Conservation (phyloP, 1,140 invertebrate genomes). For the Achatina immaculata region DNA sequence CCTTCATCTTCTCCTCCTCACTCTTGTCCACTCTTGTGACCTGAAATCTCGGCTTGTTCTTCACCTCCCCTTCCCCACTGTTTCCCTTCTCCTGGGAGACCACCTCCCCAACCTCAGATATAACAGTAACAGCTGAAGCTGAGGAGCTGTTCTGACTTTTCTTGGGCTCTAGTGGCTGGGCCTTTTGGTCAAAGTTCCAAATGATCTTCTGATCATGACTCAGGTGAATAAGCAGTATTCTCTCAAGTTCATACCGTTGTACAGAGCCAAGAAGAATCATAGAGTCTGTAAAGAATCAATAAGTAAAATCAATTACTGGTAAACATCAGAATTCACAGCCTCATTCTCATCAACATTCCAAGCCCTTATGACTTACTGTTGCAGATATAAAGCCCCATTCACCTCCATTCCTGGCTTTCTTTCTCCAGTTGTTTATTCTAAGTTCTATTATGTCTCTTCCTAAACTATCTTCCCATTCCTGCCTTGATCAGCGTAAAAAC, state of each 20-base stretch:
- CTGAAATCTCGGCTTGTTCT: conserved; percentile 44
- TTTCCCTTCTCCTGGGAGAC: neutral
- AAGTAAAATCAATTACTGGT: too few relatives aligned
- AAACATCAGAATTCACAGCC: too few relatives aligned
- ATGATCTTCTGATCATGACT: conserved; percentile 59
- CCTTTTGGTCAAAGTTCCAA: neutral
- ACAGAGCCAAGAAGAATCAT: conserved; percentile 96
- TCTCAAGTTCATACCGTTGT: conserved; percentile 88
- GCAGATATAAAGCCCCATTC: too few relatives aligned
- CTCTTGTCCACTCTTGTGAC: conserved; percentile 58
- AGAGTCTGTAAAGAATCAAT: conserved; percentile 74
- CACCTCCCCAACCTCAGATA: neutral
- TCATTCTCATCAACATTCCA: too few relatives aligned
- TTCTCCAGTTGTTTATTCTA: too few relatives aligned
- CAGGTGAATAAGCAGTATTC: conserved; percentile 75
- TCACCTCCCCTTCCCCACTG: neutral
- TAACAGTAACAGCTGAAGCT: neutral
- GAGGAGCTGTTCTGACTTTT: neutral
- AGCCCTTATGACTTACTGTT: too few relatives aligned
- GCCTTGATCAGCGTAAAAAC: too few relatives aligned
- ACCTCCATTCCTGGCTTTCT: too few relatives aligned
- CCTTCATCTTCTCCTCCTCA: neutral
- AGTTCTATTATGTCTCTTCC: too few relatives aligned
- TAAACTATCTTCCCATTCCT: too few relatives aligned
- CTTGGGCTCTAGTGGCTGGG: neutral